A percentile compares a stretch with the other conserved stretches of the same genome.
Conservation (phyloP, 2,888 invertebrate species). For the Sinotaia quadrata region DNA sequence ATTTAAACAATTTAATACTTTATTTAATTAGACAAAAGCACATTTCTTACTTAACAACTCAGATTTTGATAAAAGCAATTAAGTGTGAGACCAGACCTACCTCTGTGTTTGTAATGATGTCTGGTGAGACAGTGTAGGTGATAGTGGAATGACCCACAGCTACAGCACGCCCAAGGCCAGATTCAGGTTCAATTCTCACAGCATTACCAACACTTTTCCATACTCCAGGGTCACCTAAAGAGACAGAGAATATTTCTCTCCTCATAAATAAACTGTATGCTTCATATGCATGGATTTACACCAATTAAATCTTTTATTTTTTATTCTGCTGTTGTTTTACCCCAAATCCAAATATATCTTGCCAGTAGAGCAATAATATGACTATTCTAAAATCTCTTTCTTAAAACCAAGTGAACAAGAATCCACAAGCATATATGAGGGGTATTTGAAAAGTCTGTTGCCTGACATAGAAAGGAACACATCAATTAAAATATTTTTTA, state of each 20-base stretch:
- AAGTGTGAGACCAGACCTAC: constrained; percentile 28
- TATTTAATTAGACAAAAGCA: no score
- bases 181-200: constrained; percentile 43
- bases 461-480: no score
- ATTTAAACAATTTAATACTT: no score
- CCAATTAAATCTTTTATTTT: background rate
- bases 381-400: no score
- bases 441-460: no score
- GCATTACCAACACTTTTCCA: constrained; percentile 54
- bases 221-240: constrained; percentile 49
- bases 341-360: no score
- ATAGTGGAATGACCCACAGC: constrained; percentile 54
- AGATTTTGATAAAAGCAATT: no score
- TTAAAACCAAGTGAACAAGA: no score
- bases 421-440: no score
- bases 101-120: constrained; percentile 61
- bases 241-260: background rate
- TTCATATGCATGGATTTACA: background rate
- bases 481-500: no score
- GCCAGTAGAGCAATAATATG: no score
- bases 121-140: constrained; percentile 49
- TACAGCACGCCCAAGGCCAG: constrained; percentile 57
- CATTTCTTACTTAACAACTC: no score
- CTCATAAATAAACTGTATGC: background rate
- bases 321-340: background rate